Conservation (phyloP, 2,113 vertebrate species). For the human region DNA sequence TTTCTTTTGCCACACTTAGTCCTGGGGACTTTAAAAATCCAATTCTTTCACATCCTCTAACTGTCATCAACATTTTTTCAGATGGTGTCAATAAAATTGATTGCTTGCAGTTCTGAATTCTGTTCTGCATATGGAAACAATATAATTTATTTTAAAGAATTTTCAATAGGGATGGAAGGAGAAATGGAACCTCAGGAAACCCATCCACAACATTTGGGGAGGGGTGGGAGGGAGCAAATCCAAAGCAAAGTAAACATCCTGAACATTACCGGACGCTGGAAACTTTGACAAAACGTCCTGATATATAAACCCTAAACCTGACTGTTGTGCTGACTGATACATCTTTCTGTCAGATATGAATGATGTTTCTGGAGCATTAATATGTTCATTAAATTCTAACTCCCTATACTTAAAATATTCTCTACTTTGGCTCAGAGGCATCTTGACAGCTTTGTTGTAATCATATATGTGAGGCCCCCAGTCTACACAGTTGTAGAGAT, state of each 20-base stretch:
- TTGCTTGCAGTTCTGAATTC: conserved; percentile 83
- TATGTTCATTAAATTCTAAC: conserved; percentile 72
- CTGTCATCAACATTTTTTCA: conserved; percentile 84
- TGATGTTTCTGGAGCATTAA: conserved; percentile 76
- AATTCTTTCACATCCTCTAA: conserved; percentile 82
- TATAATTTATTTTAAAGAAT: conserved; percentile 83
- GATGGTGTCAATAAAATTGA: conserved; percentile 84
- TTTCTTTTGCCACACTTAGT: conserved; percentile 61
- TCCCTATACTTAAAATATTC: conserved; percentile 56
- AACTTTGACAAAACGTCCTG: conserved; percentile 31
- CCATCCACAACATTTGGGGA: neutral
- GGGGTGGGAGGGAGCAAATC: conserved; percentile 40
- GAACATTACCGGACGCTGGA: conserved; percentile 47
- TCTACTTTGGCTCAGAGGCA: neutral
- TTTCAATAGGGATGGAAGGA: conserved; percentile 71
- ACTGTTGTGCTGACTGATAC: conserved; percentile 33
- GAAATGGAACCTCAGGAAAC: conserved; percentile 75
- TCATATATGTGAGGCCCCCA: conserved; percentile 30
- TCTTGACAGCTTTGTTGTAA: conserved; percentile 34
- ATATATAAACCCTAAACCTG: conserved; percentile 58
- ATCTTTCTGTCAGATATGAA: conserved; percentile 61
- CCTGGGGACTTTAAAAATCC: conserved; percentile 79
- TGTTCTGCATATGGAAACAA: conserved; percentile 84
- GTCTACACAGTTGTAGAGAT: conserved; percentile 62
- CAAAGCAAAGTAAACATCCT: conserved; percentile 59